A percentile compares a stretch with the other conserved stretches of the same genome.
Evolutionary conservation across 2,797 vertebrate species (phyloP).

Genomic region (Mallotus villosus): DNA sequence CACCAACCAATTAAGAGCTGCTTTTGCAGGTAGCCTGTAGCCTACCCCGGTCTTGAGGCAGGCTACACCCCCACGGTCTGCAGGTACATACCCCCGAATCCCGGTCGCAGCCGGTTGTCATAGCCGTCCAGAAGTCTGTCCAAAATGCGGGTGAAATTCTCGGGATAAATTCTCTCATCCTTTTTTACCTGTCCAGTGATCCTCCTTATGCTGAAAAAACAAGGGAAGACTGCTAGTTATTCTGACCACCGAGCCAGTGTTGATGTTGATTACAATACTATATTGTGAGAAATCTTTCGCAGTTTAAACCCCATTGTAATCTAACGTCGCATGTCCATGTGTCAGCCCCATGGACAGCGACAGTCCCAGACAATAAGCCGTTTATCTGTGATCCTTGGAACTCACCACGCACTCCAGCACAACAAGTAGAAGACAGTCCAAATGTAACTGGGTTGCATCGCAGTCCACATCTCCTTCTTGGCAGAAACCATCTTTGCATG

Average conservation of each 20-base stretch:
- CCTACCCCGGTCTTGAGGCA: background rate
- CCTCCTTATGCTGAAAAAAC: slow-evolving; percentile 78
- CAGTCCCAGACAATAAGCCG: slow-evolving; percentile 8
- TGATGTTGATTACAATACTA: background rate
- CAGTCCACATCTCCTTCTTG: slow-evolving; percentile 88
- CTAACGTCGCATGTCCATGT: background rate
- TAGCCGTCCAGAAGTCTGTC: slow-evolving; percentile 97
- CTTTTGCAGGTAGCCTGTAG: background rate
- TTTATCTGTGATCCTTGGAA: slow-evolving; percentile 44
- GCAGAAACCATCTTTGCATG: slow-evolving; percentile 91
- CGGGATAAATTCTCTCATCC: slow-evolving; percentile 91
- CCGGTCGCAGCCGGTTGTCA: slow-evolving; percentile 89
- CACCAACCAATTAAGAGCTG: background rate
- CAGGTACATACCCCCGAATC: slow-evolving; percentile 88
- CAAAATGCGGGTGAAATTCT: slow-evolving; percentile 96
- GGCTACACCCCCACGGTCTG: slow-evolving; percentile 4
- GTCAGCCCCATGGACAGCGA: slow-evolving; percentile 5
- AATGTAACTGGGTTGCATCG: slow-evolving; percentile 78
- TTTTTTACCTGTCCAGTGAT: slow-evolving; percentile 84
- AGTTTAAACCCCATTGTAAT: background rate
- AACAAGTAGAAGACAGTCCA: slow-evolving; percentile 85
- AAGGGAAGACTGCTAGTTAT: slow-evolving; percentile 33
- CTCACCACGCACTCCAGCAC: slow-evolving; percentile 91
- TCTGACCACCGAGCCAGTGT: background rate
- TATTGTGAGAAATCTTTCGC: background rate